A percentile compares a stretch with the other conserved stretches of the same genome.
Evolutionary conservation across 1,140 invertebrate genomes (phyloP).

Genomic region (Drosophila equinoxialis): DNA sequence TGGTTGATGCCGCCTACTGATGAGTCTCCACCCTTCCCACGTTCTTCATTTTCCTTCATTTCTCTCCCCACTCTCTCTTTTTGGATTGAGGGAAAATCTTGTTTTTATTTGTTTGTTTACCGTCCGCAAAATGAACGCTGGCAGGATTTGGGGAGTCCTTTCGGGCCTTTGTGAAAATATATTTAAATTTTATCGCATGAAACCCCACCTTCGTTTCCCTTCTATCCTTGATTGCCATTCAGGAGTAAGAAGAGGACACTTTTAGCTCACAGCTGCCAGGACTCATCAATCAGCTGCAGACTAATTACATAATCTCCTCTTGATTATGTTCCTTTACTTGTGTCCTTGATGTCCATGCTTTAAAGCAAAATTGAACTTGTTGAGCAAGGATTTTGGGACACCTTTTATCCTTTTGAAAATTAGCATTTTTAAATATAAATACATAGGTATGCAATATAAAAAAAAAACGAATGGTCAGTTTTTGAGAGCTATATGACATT

Average conservation of each 20-base stretch:
- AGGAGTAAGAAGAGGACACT: constrained; percentile 41
- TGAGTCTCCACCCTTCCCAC: constrained; percentile 35
- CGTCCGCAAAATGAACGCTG: constrained; percentile 79
- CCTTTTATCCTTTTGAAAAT: background rate
- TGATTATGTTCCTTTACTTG: constrained; percentile 69
- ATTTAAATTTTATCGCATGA: constrained; percentile 78
- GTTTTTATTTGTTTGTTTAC: constrained; percentile 82
- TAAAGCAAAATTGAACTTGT: constrained; percentile 46
- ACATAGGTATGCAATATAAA: too few species aligned
- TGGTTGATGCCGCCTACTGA: constrained; percentile 70
- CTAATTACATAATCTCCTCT: constrained; percentile 83
- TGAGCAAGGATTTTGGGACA: constrained; percentile 30
- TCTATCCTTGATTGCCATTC: constrained; percentile 53
- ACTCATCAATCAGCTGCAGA: constrained; percentile 83
- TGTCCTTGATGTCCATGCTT: constrained; percentile 18
- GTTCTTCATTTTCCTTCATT: background rate
- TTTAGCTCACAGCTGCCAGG: constrained; percentile 68
- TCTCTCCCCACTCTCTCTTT: background rate
- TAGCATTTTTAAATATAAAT: background rate
- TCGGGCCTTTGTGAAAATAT: constrained; percentile 56
- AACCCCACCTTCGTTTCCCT: constrained; percentile 30
- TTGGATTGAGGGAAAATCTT: constrained; percentile 58
- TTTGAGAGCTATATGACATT: too few species aligned
- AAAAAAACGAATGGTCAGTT: too few species aligned
- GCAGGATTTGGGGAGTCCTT: constrained; percentile 27